Percentiles rank a stretch among this genome's conserved stretches.
These are phyloP conservation scores for Xylocampa areola DNA, from an alignment of 2,888 invertebrate species.

Conservation along the genomic window DNA sequence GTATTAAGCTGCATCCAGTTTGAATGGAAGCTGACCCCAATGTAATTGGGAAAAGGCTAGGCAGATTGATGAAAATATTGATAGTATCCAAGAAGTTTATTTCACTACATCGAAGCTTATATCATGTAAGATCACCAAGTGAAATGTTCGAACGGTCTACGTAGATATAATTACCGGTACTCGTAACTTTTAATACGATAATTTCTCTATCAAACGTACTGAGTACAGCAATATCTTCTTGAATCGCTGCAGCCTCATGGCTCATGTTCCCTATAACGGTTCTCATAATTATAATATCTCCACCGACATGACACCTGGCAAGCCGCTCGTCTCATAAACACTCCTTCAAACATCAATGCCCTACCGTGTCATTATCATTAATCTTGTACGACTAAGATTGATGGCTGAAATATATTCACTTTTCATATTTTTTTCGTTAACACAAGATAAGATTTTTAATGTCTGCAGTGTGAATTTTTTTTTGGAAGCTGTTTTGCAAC, in stretches of 20 bases:
- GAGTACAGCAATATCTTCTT: neutral
- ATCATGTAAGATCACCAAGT: no score
- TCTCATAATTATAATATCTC: slow-evolving; percentile 22
- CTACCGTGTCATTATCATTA: slow-evolving; percentile 61
- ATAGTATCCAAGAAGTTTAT: no score
- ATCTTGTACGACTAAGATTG: slow-evolving; percentile 67
- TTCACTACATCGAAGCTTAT: no score
- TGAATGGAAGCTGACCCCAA: no score
- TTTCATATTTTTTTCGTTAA: slow-evolving; percentile 55
- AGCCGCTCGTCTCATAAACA: slow-evolving; percentile 49
- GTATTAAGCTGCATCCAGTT: no score
- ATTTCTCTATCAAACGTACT: neutral
- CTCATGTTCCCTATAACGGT: slow-evolving; percentile 2
- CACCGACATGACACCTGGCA: slow-evolving; percentile 39
- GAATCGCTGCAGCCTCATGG: neutral
- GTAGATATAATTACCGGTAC: neutral
- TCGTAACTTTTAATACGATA: no score
- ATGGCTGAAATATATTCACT: slow-evolving; percentile 61
- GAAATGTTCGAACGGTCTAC: no score
- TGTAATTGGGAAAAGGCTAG: no score
- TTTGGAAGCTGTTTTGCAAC: no score
- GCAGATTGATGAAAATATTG: no score
- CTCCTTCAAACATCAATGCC: slow-evolving; percentile 47
- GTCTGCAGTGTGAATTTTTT: slow-evolving; percentile 10
- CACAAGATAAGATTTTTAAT: slow-evolving; percentile 27